Evolutionary conservation across 2,888 invertebrate species (phyloP), one percentile per base, ranked within the genome.

Genomic region (Drosophila maculinotata): DNA sequence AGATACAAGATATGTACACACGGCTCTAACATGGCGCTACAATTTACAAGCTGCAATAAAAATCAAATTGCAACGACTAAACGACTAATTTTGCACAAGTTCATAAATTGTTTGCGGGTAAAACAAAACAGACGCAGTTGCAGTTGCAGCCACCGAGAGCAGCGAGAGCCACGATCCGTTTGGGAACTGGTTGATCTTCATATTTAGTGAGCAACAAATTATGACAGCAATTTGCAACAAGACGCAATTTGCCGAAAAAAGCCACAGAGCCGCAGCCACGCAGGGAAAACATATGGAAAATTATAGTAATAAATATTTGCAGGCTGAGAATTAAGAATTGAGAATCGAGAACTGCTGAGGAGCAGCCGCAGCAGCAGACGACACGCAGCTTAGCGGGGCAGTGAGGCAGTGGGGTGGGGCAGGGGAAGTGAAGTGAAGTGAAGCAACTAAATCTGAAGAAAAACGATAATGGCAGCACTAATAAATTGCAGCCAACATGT

Each of bases 391-490:
- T 26, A 51, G 26, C 5, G 31, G 26, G 20, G 30, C 26, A 17
- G 0, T 9, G 9, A 9, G 15, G 1, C 6, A 1, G 15, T 9
- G 28, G 9, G 7, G 7, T 2, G 23, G n/a, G 14, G 33, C 51
- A 35, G 14, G 38, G 14, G 39, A 31, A 57, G 57, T 47, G 47
- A 15, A 25, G 36, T 15, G 70, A 45, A 57, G 56, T 15, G 15
- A 10, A 10, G 74, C 70, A 76, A 76, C 77, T 78, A 87, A 87
- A 87, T 82, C 83, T 84, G 85, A 85, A 84, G 83, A 84, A 86
- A 78, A 79, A 79, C 88, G 78, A 86, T 84, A 80, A 87, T 87
- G 87, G 83, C 79, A 88, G 81, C 88, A 88, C 88, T 87, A 87
- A 87, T 85, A 87, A 87, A 84, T 87, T 84, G 85, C 85, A 76